These are phyloP conservation scores for Teleiodes luculella DNA, from an alignment of 2,888 invertebrate species.

Conservation along the genomic window DNA sequence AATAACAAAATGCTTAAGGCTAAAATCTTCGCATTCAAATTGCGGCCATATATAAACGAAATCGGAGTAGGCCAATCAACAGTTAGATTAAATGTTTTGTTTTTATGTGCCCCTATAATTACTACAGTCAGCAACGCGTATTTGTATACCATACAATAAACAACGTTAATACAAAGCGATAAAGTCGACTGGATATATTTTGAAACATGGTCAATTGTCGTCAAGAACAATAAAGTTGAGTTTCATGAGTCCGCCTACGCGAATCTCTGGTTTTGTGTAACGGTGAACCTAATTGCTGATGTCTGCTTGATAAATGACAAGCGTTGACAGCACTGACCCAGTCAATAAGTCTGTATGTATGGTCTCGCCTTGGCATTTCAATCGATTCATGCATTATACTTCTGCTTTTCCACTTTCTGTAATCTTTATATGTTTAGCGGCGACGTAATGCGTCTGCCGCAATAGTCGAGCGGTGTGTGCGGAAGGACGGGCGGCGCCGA, in stretches of 20 bases:
- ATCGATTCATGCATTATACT: not conserved
- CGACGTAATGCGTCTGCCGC: too few relatives aligned
- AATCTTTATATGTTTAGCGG: too few relatives aligned
- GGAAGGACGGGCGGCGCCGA: too few relatives aligned
- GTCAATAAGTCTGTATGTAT: not conserved
- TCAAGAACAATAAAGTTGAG: conserved; percentile 8
- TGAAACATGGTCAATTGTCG: not conserved
- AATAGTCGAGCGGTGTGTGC: too few relatives aligned
- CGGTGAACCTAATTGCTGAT: conserved; percentile 13
- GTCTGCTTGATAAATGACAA: conserved; percentile 1
- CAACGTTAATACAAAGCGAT: not conserved
- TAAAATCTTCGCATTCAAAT: not conserved
- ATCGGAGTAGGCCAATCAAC: conserved; percentile 18
- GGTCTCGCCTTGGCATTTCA: too few relatives aligned
- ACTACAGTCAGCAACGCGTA: not conserved
- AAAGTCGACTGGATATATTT: not conserved
- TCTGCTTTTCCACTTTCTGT: not conserved
- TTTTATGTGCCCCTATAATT: conserved; percentile 15
- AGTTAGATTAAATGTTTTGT: conserved; percentile 17
- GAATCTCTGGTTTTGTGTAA: conserved; percentile 4
- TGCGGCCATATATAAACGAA: not conserved
- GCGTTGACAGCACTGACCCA: conserved; percentile 10
- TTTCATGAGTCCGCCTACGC: conserved; percentile 16
- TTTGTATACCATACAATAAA: not conserved
- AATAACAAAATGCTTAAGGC: not conserved